Percentiles rank a stretch among this genome's conserved stretches.
Evolutionary conservation across 2,888 invertebrate species (phyloP).

Genomic region (Volucella zonaria): DNA sequence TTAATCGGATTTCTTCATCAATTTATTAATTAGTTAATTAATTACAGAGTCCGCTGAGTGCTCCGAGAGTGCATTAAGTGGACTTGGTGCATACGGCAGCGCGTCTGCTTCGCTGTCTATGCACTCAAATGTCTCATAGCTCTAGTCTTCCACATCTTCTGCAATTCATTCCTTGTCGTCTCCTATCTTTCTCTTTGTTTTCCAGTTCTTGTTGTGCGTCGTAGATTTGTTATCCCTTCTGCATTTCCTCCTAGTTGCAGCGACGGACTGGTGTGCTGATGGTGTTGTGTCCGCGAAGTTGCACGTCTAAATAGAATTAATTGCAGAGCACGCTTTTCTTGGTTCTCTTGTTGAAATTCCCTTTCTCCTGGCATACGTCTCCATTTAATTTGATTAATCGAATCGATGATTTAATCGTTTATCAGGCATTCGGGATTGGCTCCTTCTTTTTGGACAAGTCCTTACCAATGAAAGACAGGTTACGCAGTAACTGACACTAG

Average conservation of each 20-base stretch:
- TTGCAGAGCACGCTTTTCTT: neutral
- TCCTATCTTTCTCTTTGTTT: neutral
- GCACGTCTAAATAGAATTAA: constrained; percentile 19
- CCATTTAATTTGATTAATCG: constrained; percentile 31
- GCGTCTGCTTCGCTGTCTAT: constrained; percentile 2
- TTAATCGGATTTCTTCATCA: constrained; percentile 25
- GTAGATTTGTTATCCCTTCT: neutral
- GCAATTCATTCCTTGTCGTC: too few relatives aligned
- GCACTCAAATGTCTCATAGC: neutral
- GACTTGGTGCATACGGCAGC: neutral
- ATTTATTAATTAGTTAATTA: constrained; percentile 20
- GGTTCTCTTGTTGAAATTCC: too few relatives aligned
- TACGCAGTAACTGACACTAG: too few relatives aligned
- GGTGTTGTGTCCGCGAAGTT: neutral
- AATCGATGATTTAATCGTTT: constrained; percentile 31
- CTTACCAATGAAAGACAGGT: too few relatives aligned
- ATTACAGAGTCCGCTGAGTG: constrained; percentile 4
- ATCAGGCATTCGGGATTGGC: neutral
- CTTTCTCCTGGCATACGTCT: neutral
- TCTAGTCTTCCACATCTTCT: too few relatives aligned
- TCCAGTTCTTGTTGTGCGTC: neutral
- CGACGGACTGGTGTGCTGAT: neutral
- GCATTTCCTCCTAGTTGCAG: constrained; percentile 1
- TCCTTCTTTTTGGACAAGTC: neutral
- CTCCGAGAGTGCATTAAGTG: neutral